These are phyloP conservation scores for Panthera leo DNA, from an alignment of 2,113 vertebrate genomes.

Conservation along the genomic window DNA sequence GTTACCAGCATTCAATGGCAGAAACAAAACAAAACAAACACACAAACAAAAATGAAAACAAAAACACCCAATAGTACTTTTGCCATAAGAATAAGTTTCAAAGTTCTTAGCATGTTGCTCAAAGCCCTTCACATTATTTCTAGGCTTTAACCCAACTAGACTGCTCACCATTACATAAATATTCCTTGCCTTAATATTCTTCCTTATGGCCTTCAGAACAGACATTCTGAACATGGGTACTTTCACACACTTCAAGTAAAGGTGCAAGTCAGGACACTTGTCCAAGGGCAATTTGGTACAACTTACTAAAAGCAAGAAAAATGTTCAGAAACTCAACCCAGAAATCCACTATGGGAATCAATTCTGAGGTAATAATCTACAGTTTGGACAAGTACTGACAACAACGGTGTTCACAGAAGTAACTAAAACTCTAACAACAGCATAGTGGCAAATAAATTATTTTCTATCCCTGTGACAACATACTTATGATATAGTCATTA, in stretches of 20 bases:
- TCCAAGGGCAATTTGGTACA: neutral
- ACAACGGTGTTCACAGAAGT: neutral
- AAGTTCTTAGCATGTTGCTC: neutral
- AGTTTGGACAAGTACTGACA: neutral
- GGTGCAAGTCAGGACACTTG: neutral
- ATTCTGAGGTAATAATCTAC: neutral
- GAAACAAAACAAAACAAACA: neutral
- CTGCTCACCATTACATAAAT: neutral
- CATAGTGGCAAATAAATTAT: neutral
- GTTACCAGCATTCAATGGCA: neutral
- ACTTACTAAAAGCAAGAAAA: neutral
- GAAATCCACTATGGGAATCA: neutral
- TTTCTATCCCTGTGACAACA: neutral
- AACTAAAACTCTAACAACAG: neutral
- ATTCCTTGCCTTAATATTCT: neutral
- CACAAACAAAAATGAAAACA: too few relatives aligned
- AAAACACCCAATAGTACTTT: neutral
- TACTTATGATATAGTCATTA: neutral
- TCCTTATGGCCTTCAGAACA: neutral
- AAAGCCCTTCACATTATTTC: neutral
- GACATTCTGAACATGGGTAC: neutral
- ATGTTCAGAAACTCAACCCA: neutral
- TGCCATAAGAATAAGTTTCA: neutral
- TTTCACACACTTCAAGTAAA: neutral
- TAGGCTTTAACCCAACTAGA: neutral